A percentile compares a stretch with the other conserved stretches of the same genome.
Evolutionary conservation across 2,797 vertebrate species (phyloP).

Genomic region (Platalea minor): DNA sequence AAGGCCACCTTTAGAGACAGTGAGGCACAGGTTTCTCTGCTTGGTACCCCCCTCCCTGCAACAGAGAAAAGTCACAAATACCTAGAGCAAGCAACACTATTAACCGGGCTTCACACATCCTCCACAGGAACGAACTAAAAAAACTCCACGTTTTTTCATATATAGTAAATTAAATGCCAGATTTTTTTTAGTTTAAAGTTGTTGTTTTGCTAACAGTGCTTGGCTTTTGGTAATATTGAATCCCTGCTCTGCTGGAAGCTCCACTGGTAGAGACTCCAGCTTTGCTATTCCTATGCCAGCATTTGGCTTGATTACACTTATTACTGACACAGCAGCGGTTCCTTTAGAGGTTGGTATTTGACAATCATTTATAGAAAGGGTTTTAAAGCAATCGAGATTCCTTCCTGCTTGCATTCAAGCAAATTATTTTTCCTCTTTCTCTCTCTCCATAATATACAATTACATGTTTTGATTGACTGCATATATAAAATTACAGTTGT

Average conservation of each 20-base stretch:
- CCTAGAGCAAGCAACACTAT: neutral
- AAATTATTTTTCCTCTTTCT: neutral
- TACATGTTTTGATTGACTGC: neutral
- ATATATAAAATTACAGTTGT: neutral
- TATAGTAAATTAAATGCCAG: neutral
- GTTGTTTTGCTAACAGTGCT: neutral
- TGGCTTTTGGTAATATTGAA: neutral
- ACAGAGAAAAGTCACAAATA: neutral
- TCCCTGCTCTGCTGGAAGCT: neutral
- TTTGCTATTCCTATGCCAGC: neutral
- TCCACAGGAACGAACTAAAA: neutral
- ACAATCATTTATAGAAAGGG: neutral
- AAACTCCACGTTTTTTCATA: neutral
- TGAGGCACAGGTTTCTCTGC: neutral
- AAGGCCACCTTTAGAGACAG: neutral
- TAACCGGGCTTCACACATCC: neutral
- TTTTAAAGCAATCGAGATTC: constrained; percentile 5
- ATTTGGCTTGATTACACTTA: neutral
- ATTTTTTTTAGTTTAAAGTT: neutral
- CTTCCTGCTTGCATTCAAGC: constrained; percentile 10
- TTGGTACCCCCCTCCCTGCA: neutral
- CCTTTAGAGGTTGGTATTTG: neutral
- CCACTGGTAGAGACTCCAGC: neutral
- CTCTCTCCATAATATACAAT: neutral
- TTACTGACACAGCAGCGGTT: neutral